These are phyloP conservation scores for Bolinopsis microptera DNA, from an alignment of 37 sponge, comb jelly and placozoan genomes.

Conservation along the genomic window DNA sequence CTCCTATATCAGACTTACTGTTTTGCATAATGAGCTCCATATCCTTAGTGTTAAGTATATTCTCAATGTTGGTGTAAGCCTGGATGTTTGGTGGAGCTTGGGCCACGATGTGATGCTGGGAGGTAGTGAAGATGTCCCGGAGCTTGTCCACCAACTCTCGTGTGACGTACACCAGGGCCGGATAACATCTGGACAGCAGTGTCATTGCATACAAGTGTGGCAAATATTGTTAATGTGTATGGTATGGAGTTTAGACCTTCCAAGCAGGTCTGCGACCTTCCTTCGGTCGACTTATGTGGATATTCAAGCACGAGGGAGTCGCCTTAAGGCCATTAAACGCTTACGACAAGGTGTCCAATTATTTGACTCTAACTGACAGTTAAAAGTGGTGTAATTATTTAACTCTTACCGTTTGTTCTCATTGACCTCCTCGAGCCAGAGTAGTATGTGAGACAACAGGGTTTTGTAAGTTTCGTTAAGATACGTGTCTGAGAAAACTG, in stretches of 20 bases:
- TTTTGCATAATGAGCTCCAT: not conserved
- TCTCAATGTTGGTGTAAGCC: not conserved
- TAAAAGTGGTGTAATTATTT: too few species aligned
- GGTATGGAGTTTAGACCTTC: too few species aligned
- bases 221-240: too few species aligned
- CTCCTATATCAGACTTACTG: not conserved
- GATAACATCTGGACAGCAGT: not conserved
- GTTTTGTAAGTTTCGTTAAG: not conserved
- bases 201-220: too few species aligned
- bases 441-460: not conserved
- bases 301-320: too few species aligned
- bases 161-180: not conserved
- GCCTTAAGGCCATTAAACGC: too few species aligned
- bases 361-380: too few species aligned
- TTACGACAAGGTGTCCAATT: too few species aligned
- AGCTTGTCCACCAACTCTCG: not conserved
- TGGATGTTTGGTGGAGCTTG: not conserved
- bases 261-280: too few species aligned
- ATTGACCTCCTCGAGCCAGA: not conserved
- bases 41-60: not conserved
- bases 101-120: not conserved
- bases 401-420: not conserved
- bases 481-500: slow-evolving; percentile 9
- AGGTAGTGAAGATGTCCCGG: not conserved
- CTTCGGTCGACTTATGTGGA: too few species aligned